Evolutionary conservation across 2,113 vertebrate species (phyloP).

Genomic region (Riparia riparia): DNA sequence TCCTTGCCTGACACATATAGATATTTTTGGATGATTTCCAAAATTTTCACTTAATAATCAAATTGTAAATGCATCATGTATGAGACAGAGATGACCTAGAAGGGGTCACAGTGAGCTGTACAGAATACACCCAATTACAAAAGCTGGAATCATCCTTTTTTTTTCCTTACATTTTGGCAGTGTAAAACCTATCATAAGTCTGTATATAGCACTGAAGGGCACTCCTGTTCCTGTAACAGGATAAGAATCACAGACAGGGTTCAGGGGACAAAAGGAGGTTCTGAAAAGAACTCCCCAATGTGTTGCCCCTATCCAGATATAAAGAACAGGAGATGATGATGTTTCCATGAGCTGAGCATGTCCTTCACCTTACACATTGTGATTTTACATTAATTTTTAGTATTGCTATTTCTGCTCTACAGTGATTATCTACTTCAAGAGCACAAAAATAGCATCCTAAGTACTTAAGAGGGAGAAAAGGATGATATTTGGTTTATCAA

Average conservation of each 20-base stretch:
- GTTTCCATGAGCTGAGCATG: background rate
- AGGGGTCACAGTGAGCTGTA: background rate
- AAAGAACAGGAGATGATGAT: background rate
- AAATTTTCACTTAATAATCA: background rate
- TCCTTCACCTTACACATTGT: background rate
- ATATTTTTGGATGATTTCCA: background rate
- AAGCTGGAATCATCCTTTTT: background rate
- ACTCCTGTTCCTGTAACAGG: background rate
- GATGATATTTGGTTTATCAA: conserved; percentile 14
- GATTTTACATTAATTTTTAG: conserved; percentile 1
- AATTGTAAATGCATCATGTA: background rate
- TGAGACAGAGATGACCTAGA: background rate
- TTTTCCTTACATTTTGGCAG: background rate
- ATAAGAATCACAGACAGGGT: background rate
- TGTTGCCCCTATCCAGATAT: background rate
- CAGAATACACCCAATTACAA: background rate
- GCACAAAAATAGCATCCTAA: conserved; percentile 28
- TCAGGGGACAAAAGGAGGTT: background rate
- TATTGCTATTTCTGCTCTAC: conserved; percentile 19
- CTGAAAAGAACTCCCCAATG: background rate
- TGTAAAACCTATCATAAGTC: background rate
- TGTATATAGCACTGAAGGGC: background rate
- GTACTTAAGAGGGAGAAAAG: background rate
- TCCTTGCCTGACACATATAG: background rate
- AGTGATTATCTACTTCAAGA: conserved; percentile 36